Evolutionary conservation across 37 sponge, comb jelly and placozoan genomes (phyloP), one percentile per base, ranked within the genome.

Genomic region (Corticium candelabrum): DNA sequence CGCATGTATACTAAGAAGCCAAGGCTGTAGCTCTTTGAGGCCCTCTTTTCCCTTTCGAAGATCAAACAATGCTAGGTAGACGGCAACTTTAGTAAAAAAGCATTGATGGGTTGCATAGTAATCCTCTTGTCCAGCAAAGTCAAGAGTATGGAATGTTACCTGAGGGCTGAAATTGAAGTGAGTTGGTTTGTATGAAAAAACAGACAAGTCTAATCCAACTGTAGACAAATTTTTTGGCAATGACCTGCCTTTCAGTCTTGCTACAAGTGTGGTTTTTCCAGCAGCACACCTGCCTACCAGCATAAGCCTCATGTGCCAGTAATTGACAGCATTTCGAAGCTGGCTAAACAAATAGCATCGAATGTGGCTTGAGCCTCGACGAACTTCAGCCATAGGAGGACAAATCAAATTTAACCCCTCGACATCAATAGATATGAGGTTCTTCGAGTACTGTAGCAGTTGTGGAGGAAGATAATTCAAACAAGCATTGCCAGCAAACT

Each of bases 291-390:
- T 78, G 1, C 90, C 90, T 11, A 90, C 43, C 0, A 90, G 74
- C 40, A 90, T 82, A 29, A 90, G 40, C 40, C 74, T 76, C 41
- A 90, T 70, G 70, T 86, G 90, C 3, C 87, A 78, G 39, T 90
- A 90, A 41, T 72, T 81, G 35, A 78, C 41, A 27, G 84, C 83
- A 27, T 84, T 83, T 38, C 84, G 41, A n/a, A 86, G 41, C 76
- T 78, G 84, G 38, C 87, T 86, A 57, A 82, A 75, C 30, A 90
- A 84, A 76, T 90, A 90, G 1, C 87, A 77, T 41, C 84, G 76
- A 35, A 90, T 81, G 40, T 40, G 77, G 2, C 62, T 37, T 0
- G 90, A 78, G n/a, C 90, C 90, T 40, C 77, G 68, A 40, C 68
- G 39, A 11, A 85, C 81, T 40, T 83, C 81, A 2, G 68, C 7